Percentiles rank a stretch among this genome's conserved stretches.
These are phyloP conservation scores for Aselliscus stoliczkanus DNA, from an alignment of 2,797 vertebrate genomes.

Conservation along the genomic window DNA sequence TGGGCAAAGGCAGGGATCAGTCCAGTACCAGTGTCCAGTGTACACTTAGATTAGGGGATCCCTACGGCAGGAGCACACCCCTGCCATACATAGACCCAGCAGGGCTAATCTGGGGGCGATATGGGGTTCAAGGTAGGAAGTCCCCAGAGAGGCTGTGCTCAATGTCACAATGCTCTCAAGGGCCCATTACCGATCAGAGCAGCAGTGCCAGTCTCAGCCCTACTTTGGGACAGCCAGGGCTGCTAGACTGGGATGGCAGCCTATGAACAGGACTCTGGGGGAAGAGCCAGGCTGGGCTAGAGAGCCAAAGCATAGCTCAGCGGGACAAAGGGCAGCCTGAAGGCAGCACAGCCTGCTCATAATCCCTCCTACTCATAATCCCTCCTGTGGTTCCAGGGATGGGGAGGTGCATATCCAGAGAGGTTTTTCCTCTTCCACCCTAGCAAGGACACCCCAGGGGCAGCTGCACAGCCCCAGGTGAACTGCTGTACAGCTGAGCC, in stretches of 20 bases:
- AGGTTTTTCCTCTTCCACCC: neutral
- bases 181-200: neutral
- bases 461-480: neutral
- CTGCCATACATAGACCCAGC: neutral
- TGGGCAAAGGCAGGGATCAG: neutral
- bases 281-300: neutral
- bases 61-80: neutral
- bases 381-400: neutral
- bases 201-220: neutral
- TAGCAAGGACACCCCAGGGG: neutral
- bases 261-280: neutral
- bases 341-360: neutral
- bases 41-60: neutral
- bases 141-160: neutral
- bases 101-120: neutral
- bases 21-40: neutral
- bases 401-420: neutral
- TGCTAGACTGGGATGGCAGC: neutral
- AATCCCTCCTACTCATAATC: neutral
- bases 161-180: neutral
- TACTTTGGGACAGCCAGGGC: neutral
- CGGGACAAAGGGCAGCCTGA: neutral
- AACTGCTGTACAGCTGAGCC: neutral
- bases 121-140: neutral
- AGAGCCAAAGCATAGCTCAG: neutral